A percentile compares a stretch with the other conserved stretches of the same genome.
phyloP scores from a whole-genome alignment of 2,888 invertebrate species.

The Mechanitis mazaeus region DNA sequence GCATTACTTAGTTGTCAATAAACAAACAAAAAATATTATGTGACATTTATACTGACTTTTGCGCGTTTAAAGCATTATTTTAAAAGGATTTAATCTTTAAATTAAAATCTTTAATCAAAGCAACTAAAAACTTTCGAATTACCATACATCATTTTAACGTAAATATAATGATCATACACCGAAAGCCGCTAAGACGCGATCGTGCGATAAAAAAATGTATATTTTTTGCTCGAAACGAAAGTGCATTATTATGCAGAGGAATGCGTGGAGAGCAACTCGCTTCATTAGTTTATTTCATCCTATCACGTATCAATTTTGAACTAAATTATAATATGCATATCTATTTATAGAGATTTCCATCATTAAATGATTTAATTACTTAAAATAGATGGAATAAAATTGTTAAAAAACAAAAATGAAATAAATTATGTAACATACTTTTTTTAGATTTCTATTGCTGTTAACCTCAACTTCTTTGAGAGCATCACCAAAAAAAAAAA shows the following conservation, averaged over 20 bases:
- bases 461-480: too few species aligned
- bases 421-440: too few species aligned
- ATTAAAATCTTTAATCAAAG: constrained; percentile 2
- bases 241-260: constrained; percentile 38
- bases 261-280: constrained; percentile 37
- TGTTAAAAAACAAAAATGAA: too few species aligned
- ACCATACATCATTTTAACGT: constrained; percentile 10
- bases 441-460: too few species aligned
- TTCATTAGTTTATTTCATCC: constrained; percentile 31
- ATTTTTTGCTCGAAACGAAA: constrained; percentile 37
- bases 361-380: too few species aligned
- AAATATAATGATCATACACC: constrained; percentile 12
- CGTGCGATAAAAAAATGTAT: constrained; percentile 29
- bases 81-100: neutral
- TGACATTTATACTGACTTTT: too few species aligned
- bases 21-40: too few species aligned
- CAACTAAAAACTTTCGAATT: constrained; percentile 10
- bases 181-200: constrained; percentile 27
- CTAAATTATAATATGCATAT: neutral
- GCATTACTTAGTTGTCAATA: too few species aligned
- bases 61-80: too few species aligned
- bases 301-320: constrained; percentile 19
- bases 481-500: too few species aligned
- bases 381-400: too few species aligned
- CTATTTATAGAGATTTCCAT: too few species aligned